Evolutionary conservation across 2,888 invertebrate species (phyloP).

Genomic region (Plagodis pulveraria): DNA sequence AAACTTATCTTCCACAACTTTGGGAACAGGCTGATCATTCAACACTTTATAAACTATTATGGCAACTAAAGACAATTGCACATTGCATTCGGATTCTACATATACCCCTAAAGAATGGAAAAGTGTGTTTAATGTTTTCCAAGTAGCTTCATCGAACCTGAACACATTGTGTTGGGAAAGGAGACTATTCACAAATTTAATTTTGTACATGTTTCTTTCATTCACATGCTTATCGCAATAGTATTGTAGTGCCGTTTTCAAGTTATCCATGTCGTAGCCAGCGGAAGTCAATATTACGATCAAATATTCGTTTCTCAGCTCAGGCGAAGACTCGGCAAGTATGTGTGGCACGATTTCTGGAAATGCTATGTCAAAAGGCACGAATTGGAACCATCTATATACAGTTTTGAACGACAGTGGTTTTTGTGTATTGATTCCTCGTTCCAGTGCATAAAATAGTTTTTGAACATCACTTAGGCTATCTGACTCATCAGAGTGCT

Average conservation of each 20-base stretch:
- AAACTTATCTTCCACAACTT: conserved; percentile 53
- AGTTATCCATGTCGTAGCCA: too few species aligned
- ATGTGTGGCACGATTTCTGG: too few species aligned
- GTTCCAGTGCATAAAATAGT: conserved; percentile 32
- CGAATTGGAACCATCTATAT: too few species aligned
- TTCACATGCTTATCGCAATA: too few species aligned
- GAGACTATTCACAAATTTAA: conserved; percentile 11
- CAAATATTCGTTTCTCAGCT: too few species aligned
- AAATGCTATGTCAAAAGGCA: too few species aligned
- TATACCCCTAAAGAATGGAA: conserved; percentile 25
- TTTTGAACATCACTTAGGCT: conserved; percentile 32
- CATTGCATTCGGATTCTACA: conserved; percentile 14
- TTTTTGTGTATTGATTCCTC: not conserved
- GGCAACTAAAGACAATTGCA: conserved; percentile 10
- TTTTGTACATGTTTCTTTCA: conserved; percentile 2
- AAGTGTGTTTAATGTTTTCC: conserved; percentile 13
- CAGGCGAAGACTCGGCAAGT: too few species aligned
- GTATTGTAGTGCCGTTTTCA: too few species aligned
- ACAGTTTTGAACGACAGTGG: too few species aligned
- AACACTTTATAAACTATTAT: conserved; percentile 16
- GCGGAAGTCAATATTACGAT: too few species aligned
- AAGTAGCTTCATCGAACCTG: conserved; percentile 14
- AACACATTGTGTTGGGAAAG: conserved; percentile 5
- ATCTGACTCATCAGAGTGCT: not conserved
- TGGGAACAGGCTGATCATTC: conserved; percentile 44